Evolutionary conservation across 1,140 invertebrate species (phyloP), one percentile per base, ranked within the genome.

Genomic region (Ips typographus): DNA sequence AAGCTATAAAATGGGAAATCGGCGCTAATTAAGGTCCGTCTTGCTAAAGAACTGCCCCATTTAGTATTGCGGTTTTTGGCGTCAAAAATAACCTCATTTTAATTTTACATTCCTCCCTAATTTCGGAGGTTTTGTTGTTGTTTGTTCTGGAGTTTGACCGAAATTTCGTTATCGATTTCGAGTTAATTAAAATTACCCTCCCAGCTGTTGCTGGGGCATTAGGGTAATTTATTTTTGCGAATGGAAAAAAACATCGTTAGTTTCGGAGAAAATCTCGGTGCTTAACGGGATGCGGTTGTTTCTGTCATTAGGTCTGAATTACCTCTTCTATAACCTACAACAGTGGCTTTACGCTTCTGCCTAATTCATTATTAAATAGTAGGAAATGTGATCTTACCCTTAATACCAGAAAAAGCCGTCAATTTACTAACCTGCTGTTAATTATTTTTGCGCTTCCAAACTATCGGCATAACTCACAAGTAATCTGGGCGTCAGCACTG

Each of bases 171-270:
- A 61, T 61, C 59, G 59, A 61, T 61, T 61, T 38, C 59, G 36
- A 47, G 42, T 61, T 61, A 61, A 61, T 61, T 61, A 61, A 61
- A 61, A 61, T 61, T 61, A 61, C 59, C 59, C 59, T 40, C 8
- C 22, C 41, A 61, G 59, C 59, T 61, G 59, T 61, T 61, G 59
- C 59, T 47, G 36, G 59, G 59, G 42, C 59, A 49, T 61, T 61
- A 47, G 43, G 59, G 8, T 61, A 61, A 61, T 61, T 61, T 61
- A 61, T 61, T 47, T 61, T 43, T 36, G 59, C 59, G 47, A 61
- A 61, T 61, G 59, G 43, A 61, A 61, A 61, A 22, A 61, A 61
- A 49, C 59, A 49, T 49, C 57, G 57, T 59, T 59, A 59, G 57
- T 59, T 59, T 59, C 57, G 57, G 57, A 59, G 57, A 36, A 59